Evolutionary conservation across 2,797 vertebrate genomes (phyloP).

Genomic region (Ataeniobius toweri): DNA sequence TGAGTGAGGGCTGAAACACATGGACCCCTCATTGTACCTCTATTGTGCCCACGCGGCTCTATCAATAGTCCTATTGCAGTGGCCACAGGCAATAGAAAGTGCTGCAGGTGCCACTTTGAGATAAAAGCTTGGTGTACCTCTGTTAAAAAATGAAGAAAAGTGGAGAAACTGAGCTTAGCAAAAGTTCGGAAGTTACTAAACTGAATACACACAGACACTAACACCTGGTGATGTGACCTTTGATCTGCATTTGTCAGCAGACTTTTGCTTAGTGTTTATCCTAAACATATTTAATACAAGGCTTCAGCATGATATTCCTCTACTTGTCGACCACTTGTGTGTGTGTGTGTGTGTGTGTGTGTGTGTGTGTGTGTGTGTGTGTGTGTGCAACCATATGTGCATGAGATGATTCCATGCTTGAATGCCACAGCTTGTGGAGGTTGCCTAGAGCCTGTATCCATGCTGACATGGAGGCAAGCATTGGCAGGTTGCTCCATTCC

Average conservation of each 20-base stretch:
- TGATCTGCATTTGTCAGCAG: constrained; percentile 27
- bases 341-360: constrained; percentile 17
- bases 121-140: constrained; percentile 61
- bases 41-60: constrained; percentile 66
- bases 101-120: constrained; percentile 74
- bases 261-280: constrained; percentile 6
- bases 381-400: constrained; percentile 14
- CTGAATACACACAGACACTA: constrained; percentile 1
- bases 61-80: constrained; percentile 65
- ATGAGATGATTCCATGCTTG: constrained; percentile 16
- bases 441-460: constrained; percentile 58
- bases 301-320: constrained; percentile 31
- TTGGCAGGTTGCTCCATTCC: constrained; percentile 51
- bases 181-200: constrained; percentile 20
- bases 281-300: constrained; percentile 14
- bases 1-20: constrained; percentile 59
- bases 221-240: constrained; percentile 13
- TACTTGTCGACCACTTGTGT: constrained; percentile 6
- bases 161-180: constrained; percentile 39
- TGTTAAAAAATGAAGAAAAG: constrained; percentile 41
- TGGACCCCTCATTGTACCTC: constrained; percentile 67
- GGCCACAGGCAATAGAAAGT: constrained; percentile 63
- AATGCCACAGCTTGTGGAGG: constrained; percentile 34
- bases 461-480: constrained; percentile 59
- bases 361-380: constrained; percentile 23